phyloP scores from a whole-genome alignment of 1,140 invertebrate species.

The Drosophila tristis region DNA sequence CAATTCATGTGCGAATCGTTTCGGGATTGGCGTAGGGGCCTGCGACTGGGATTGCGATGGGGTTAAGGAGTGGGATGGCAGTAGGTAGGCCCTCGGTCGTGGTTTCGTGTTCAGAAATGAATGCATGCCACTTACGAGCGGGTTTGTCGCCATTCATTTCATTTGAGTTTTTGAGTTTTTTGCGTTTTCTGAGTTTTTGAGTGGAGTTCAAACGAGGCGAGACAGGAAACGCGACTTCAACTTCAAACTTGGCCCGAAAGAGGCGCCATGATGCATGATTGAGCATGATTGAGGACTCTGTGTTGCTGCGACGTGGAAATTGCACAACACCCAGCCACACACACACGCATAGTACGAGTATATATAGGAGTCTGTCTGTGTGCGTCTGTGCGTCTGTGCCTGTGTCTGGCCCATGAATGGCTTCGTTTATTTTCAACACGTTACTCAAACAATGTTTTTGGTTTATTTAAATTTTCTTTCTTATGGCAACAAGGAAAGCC shows the following conservation, averaged over 20 bases:
- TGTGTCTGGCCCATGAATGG: conserved; percentile 68
- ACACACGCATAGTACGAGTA: conserved; percentile 17
- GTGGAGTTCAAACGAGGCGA: conserved; percentile 20
- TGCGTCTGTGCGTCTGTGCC: too few species aligned
- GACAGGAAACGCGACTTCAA: conserved; percentile 69
- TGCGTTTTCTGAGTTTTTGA: not conserved
- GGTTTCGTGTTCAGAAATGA: conserved; percentile 63
- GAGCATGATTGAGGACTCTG: conserved; percentile 73
- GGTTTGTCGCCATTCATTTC: conserved; percentile 75
- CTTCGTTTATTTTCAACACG: conserved; percentile 82
- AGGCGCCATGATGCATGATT: conserved; percentile 78
- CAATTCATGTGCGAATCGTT: conserved; percentile 55
- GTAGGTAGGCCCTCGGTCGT: conserved; percentile 13
- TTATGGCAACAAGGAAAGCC: conserved; percentile 75
- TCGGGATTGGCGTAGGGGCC: not conserved
- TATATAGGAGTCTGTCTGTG: conserved; percentile 22
- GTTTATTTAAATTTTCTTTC: conserved; percentile 83
- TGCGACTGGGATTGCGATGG: conserved; percentile 12
- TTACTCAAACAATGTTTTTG: conserved; percentile 82
- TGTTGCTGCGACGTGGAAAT: conserved; percentile 43
- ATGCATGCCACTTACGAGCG: conserved; percentile 72
- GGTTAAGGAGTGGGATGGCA: not conserved
- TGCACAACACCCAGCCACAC: conserved; percentile 47
- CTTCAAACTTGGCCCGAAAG: conserved; percentile 38
- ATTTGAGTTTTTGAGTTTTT: conserved; percentile 23